phyloP scores from a whole-genome alignment of 2,113 vertebrate species.

The Hipposideros armiger region DNA sequence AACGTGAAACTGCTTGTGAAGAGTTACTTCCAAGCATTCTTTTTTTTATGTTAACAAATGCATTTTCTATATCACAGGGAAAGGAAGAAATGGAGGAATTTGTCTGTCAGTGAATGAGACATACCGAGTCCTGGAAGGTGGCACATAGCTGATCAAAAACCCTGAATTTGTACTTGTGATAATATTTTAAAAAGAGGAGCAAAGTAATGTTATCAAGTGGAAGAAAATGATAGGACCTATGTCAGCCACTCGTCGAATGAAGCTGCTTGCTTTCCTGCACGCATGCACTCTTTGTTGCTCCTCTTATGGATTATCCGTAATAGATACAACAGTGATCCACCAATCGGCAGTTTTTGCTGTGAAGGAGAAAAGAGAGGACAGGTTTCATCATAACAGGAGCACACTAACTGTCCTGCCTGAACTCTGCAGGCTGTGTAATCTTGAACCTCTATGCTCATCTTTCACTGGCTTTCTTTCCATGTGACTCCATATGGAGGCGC shows the following conservation, averaged over 20 bases:
- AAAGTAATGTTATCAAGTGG: background rate
- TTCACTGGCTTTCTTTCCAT: background rate
- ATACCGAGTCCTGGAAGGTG: background rate
- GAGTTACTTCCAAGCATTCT: background rate
- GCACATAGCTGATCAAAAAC: conserved; percentile 2
- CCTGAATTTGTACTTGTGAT: background rate
- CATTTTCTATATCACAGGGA: background rate
- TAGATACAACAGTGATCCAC: background rate
- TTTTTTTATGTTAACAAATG: conserved; percentile 11
- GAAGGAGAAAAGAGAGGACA: background rate
- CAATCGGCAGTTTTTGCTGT: background rate
- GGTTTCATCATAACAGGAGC: background rate
- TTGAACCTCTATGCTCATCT: background rate
- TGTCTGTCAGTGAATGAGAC: conserved; percentile 12
- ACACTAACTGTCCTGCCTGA: background rate
- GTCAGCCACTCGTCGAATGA: fast-evolving
- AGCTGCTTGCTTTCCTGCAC: background rate
- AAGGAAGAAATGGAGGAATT: conserved; percentile 17
- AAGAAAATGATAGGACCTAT: background rate
- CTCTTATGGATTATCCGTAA: too few relatives aligned
- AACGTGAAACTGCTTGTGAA: background rate
- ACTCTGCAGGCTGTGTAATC: background rate
- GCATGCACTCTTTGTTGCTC: fast-evolving
- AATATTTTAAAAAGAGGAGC: background rate
- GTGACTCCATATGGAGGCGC: background rate